A percentile compares a stretch with the other conserved stretches of the same genome.
These are phyloP conservation scores for Cyrtonyx montezumae DNA, from an alignment of 2,113 vertebrate genomes.

Conservation along the genomic window DNA sequence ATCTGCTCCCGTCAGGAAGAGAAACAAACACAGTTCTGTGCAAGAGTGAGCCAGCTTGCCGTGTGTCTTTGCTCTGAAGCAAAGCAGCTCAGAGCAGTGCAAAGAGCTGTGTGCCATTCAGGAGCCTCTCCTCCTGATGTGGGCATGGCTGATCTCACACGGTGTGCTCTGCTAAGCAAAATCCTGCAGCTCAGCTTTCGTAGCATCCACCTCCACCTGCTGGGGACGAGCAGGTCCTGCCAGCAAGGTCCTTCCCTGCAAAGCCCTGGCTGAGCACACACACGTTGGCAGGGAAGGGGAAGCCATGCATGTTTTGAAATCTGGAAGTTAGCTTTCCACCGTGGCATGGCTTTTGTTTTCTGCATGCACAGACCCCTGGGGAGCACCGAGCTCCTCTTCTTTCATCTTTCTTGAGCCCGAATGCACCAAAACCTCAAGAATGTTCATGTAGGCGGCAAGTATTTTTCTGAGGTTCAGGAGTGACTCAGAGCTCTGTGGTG, in stretches of 20 bases:
- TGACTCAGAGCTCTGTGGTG: neutral
- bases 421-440: neutral
- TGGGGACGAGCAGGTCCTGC: neutral
- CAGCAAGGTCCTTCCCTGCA: accelerated
- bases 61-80: accelerated
- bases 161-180: too few species aligned
- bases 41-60: neutral
- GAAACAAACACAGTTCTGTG: neutral
- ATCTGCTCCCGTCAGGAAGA: constrained; percentile 1
- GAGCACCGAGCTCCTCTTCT: neutral
- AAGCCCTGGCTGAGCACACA: neutral
- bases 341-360: neutral
- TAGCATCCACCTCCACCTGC: neutral
- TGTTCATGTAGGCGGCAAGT: neutral
- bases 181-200: neutral
- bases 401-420: neutral
- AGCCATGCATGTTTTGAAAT: neutral
- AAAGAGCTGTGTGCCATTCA: accelerated
- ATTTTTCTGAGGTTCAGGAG: neutral
- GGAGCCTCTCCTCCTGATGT: neutral
- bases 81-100: neutral
- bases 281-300: neutral
- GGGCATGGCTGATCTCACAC: neutral
- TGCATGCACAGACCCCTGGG: neutral
- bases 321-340: neutral